Evolutionary conservation across 2,888 invertebrate species (phyloP), one percentile per base, ranked within the genome.

Genomic region (Zygogramma bicolorata): DNA sequence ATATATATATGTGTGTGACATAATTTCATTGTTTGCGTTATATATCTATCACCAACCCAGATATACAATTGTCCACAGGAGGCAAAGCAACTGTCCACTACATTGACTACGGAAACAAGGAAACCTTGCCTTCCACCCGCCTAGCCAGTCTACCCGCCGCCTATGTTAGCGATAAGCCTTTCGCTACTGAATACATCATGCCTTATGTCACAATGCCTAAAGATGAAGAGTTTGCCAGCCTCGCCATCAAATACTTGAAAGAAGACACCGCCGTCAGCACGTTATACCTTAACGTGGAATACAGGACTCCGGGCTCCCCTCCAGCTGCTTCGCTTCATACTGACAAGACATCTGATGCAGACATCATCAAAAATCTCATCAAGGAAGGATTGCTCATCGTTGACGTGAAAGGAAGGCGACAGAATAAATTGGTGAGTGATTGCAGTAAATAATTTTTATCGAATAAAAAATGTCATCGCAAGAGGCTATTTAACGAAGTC

Each of bases 21-120:
- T n/a, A n/a, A n/a, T n/a, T n/a, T n/a, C n/a, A n/a, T n/a, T n/a
- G n/a, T n/a, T n/a, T n/a, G n/a, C n/a, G n/a, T n/a, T n/a, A n/a
- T n/a, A n/a, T n/a, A n/a, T n/a, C n/a, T n/a, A n/a, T n/a, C n/a
- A n/a, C n/a, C n/a, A n/a, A n/a, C n/a, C n/a, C n/a, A n/a, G n/a
- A n/a, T n/a, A n/a, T n/a, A n/a, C n/a, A n/a, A n/a, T n/a, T n/a
- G n/a, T n/a, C n/a, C 40, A 75, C 77, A 75, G 93, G 94, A 40
- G 90, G 91, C 71, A 93, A 93, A 82, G 93, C 93, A 13, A 91
- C 92, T 65, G 94, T 99, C 34, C 90, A 95, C 75, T 99, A 97
- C 88, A 91, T 99, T 80, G 99, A 99, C 86, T 99, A 97, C 84
- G 99, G 99, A 79, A 99, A 99, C 87, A 91, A 94, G 34, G 84